Evolutionary conservation across 1,140 invertebrate species (phyloP).

Genomic region (Lepidotrigona ventralis): DNA sequence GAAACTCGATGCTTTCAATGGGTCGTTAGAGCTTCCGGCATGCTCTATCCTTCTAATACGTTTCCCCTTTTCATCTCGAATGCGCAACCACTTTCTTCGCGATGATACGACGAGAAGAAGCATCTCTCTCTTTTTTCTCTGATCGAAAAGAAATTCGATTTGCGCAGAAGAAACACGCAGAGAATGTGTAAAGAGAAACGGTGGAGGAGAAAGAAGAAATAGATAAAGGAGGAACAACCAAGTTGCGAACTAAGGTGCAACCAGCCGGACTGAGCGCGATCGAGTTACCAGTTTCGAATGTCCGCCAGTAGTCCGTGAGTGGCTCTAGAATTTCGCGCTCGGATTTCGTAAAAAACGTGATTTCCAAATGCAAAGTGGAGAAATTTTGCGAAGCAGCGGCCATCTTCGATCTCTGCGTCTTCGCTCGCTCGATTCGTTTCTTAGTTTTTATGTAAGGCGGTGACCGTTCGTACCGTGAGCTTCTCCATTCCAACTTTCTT

Average conservation of each 20-base stretch:
- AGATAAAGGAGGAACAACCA: conserved; percentile 30
- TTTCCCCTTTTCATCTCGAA: neutral
- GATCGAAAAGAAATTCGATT: conserved; percentile 12
- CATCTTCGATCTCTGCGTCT: no score
- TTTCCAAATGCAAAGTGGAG: conserved; percentile 42
- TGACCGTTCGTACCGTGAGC: neutral
- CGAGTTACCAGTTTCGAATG: conserved; percentile 66
- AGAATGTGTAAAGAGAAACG: neutral
- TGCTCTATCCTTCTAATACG: conserved; percentile 42
- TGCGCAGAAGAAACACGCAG: neutral
- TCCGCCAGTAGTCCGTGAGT: conserved; percentile 59
- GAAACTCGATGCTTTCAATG: neutral
- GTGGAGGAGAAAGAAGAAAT: neutral
- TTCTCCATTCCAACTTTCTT: neutral
- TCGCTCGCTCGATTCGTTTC: no score
- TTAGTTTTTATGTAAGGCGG: neutral
- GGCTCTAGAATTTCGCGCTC: conserved; percentile 59
- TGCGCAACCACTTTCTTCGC: neutral
- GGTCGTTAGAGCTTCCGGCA: conserved; percentile 46
- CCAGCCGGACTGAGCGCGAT: conserved; percentile 44
- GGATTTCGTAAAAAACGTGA: conserved; percentile 57
- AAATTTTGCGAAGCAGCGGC: neutral
- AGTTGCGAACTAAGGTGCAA: conserved; percentile 36
- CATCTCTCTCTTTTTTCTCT: neutral
- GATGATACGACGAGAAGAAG: conserved; percentile 6